These are phyloP conservation scores for Hirtodrosophila confusa DNA, from an alignment of 2,888 invertebrate species.

Conservation along the genomic window DNA sequence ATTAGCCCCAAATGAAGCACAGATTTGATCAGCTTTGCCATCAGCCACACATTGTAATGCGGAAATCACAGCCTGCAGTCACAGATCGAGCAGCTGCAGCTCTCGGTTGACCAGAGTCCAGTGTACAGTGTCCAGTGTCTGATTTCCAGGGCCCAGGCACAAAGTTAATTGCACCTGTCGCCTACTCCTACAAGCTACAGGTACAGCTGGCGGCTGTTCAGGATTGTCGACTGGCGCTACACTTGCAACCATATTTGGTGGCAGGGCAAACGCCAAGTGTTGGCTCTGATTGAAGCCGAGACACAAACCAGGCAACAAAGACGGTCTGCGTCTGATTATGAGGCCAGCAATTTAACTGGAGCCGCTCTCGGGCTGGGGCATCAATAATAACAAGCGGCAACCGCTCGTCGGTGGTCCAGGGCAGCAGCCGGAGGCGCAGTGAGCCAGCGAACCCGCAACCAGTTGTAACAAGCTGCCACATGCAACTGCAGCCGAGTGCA, in stretches of 20 bases:
- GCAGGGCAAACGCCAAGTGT: conserved; percentile 39
- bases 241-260: conserved; percentile 71
- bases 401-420: conserved; percentile 63
- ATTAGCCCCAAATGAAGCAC: conserved; percentile 34
- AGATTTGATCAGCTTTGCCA: conserved; percentile 31
- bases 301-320: conserved; percentile 44
- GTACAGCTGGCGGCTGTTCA: conserved; percentile 11
- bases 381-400: conserved; percentile 60
- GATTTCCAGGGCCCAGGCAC: neutral
- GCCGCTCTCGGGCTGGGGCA: conserved; percentile 33
- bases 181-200: conserved; percentile 57
- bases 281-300: conserved; percentile 53
- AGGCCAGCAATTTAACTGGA: conserved; percentile 48
- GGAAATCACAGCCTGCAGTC: conserved; percentile 63
- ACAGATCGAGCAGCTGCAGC: conserved; percentile 29
- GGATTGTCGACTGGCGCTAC: conserved; percentile 63
- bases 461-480: conserved; percentile 69
- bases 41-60: conserved; percentile 34
- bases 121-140: neutral
- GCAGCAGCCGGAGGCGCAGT: conserved; percentile 50
- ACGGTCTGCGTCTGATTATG: conserved; percentile 63
- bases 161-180: conserved; percentile 76
- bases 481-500: conserved; percentile 6
- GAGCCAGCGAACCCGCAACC: conserved; percentile 48
- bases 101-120: conserved; percentile 11